Evolutionary conservation across 2,113 vertebrate species (phyloP).

Genomic region (Tenebrosternarchus preto): DNA sequence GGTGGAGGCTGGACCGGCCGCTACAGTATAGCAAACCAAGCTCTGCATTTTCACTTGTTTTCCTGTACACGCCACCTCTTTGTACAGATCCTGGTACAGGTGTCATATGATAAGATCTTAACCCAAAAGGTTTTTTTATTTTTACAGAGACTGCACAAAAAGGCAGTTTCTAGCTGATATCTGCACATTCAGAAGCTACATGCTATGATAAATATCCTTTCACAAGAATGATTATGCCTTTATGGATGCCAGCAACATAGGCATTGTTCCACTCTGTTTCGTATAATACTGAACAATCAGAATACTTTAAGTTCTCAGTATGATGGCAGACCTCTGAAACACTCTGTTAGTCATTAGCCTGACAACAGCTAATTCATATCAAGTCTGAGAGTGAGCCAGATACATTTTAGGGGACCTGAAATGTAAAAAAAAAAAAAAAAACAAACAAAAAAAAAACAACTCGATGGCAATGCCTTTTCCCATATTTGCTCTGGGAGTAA

Average conservation of each 20-base stretch:
- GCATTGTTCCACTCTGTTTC: not conserved
- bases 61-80: not conserved
- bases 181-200: not conserved
- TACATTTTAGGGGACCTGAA: not conserved
- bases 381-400: constrained; percentile 5
- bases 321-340: not conserved
- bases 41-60: constrained; percentile 25
- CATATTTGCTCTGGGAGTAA: no score
- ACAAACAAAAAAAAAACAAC: no score
- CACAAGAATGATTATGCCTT: not conserved
- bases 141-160: constrained; percentile 25
- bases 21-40: constrained; percentile 28
- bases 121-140: not conserved
- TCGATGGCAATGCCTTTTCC: no score
- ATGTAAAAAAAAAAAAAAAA: no score
- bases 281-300: not conserved
- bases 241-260: not conserved
- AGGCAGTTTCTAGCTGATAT: not conserved
- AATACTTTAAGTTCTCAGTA: not conserved
- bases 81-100: not conserved
- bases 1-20: constrained; percentile 40
- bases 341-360: not conserved
- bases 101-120: not conserved
- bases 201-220: not conserved
- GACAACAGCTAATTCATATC: not conserved